Percentiles rank a stretch among this genome's conserved stretches.
Evolutionary conservation across 2,113 vertebrate species (phyloP).

Genomic region (Syngnathus floridae): DNA sequence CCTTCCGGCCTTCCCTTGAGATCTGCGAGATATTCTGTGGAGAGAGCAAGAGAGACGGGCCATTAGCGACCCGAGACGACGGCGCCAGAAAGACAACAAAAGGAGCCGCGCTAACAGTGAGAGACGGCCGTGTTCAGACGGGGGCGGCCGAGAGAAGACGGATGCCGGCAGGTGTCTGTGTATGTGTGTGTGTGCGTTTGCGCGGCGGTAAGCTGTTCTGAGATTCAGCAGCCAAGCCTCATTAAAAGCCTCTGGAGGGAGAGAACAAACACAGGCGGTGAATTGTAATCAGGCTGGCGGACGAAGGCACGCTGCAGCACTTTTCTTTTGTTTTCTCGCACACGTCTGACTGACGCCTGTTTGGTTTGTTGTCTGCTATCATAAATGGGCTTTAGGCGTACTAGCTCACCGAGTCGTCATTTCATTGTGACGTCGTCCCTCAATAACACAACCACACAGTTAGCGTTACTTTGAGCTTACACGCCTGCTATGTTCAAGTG

Average conservation of each 20-base stretch:
- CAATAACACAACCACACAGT: too few relatives aligned
- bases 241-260: constrained; percentile 59
- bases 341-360: background rate
- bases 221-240: constrained; percentile 60
- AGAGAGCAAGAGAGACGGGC: constrained; percentile 3
- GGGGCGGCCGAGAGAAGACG: constrained; percentile 28
- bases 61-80: constrained; percentile 34
- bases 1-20: constrained; percentile 83
- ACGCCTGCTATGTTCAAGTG: too few relatives aligned
- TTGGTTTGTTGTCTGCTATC: background rate
- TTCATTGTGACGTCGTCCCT: too few relatives aligned
- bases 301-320: constrained; percentile 2
- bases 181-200: background rate
- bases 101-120: constrained; percentile 1
- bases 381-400: background rate
- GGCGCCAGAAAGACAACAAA: constrained; percentile 20
- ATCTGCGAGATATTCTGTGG: constrained; percentile 88
- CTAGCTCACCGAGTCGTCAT: background rate
- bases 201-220: constrained; percentile 47
- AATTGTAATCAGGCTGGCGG: constrained; percentile 40
- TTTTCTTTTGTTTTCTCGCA: constrained; percentile 4
- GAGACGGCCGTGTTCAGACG: constrained; percentile 40
- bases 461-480: too few relatives aligned
- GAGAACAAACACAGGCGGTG: constrained; percentile 43
- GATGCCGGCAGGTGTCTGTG: constrained; percentile 35